Evolutionary conservation across 35 echinoderm and acorn worm species (phyloP).

Genomic region (Stichopus chloronotus): DNA sequence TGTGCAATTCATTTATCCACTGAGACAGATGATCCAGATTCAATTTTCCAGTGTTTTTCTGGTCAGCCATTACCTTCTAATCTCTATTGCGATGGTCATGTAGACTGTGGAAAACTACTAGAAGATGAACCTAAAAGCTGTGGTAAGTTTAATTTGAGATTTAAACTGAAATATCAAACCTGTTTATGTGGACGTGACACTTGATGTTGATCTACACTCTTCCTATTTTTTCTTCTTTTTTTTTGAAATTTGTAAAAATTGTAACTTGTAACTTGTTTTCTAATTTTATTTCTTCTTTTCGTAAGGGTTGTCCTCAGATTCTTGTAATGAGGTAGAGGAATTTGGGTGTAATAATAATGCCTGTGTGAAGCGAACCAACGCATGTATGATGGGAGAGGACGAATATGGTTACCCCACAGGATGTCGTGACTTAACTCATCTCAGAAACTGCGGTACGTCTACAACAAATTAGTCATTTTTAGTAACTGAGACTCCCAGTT

Average conservation of each 20-base stretch:
- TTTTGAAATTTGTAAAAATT: too few species aligned
- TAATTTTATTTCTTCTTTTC: too few species aligned
- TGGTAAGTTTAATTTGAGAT: not conserved
- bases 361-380: slow-evolving; percentile 56
- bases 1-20: too few species aligned
- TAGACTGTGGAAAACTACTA: slow-evolving; percentile 36
- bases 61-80: not conserved
- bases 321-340: not conserved
- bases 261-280: too few species aligned
- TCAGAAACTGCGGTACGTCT: slow-evolving; percentile 78
- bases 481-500: not conserved
- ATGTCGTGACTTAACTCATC: slow-evolving; percentile 89
- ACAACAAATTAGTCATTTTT: not conserved
- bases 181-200: too few species aligned
- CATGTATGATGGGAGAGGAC: slow-evolving; percentile 78
- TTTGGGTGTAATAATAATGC: slow-evolving; percentile 74
- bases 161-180: too few species aligned
- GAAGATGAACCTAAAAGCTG: slow-evolving; percentile 40
- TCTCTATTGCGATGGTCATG: slow-evolving; percentile 29
- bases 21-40: not conserved
- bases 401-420: slow-evolving; percentile 72
- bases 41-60: slow-evolving; percentile 48
- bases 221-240: too few species aligned
- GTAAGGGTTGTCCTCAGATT: too few species aligned
- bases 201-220: too few species aligned